Percentiles rank a stretch among this genome's conserved stretches.
phyloP scores from a whole-genome alignment of 1,140 invertebrate species.

The Drosophila pandora region DNA sequence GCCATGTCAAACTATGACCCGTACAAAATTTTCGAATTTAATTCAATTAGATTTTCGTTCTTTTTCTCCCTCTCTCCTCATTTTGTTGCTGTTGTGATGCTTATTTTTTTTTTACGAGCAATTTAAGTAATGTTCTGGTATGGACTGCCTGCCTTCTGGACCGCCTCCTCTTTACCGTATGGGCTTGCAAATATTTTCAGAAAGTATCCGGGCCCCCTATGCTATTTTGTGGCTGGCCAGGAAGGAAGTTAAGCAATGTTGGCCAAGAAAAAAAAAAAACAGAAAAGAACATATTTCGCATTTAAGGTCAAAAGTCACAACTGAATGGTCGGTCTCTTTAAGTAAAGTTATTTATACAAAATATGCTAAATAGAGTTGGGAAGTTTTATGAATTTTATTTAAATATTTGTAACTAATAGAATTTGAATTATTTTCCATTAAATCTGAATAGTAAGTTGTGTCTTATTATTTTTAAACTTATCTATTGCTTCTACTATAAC shows the following conservation, averaged over 20 bases:
- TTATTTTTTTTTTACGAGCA: constrained; percentile 32
- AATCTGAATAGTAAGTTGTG: too few relatives aligned
- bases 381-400: not conserved
- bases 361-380: too few relatives aligned
- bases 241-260: not conserved
- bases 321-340: not conserved
- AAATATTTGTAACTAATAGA: not conserved
- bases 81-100: constrained; percentile 9
- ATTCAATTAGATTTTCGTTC: constrained; percentile 68
- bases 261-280: not conserved
- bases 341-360: too few relatives aligned
- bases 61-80: constrained; percentile 6
- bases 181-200: constrained; percentile 31
- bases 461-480: too few relatives aligned
- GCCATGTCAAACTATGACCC: constrained; percentile 37
- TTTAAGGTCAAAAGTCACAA: not conserved
- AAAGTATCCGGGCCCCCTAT: constrained; percentile 20
- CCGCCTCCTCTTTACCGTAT: not conserved
- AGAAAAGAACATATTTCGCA: too few relatives aligned
- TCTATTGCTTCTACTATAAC: too few relatives aligned
- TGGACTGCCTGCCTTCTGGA: not conserved
- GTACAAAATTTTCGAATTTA: constrained; percentile 66
- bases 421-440: too few relatives aligned
- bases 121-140: constrained; percentile 34
- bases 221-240: constrained; percentile 23